Base-by-base conservation (phyloP, 2,888 invertebrate species). In the Gastrophysa polygoni region DNA sequence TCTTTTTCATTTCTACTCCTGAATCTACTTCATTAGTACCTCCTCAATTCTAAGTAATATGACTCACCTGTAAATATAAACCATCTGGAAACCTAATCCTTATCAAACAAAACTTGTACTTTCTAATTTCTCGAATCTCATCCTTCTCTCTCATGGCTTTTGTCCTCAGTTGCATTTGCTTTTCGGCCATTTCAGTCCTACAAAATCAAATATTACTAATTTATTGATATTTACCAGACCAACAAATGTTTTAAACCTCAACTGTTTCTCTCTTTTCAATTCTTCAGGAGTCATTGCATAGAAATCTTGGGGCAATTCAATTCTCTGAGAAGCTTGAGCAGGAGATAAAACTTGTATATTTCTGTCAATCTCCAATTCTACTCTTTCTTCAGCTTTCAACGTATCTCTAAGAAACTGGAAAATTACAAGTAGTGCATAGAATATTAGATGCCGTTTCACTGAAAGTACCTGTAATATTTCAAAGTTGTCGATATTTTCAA, bases 131-230 rank as follows among this genome's bases (percentile, higher is more conserved):
- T 54, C 91, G 83, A 63, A 89, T 81, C 75, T 94, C 94, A 65
- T 97, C 95, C 67, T 92, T 91, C 76, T 97, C 96, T 18, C 96
- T 83, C 96, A 98, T 98, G 1, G 95, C 96, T 80, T 95, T 96
- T 0, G 98, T 98, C 73, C 95, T 85, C 6, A 98, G 83, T 83
- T 93, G 90, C 77, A 93, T 89, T 75, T 90, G 88, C 74, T 86
- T 90, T 77, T 96, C 96, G 34, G 91, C 85, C 1, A 88, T 88
- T 79, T 95, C 93, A 14, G 86, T 77, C 71, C 93, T 91, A 77
- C 14, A 62, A 61, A 56, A 49, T 21, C 32, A 59, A 52, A 44
- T 43, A 34, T 3, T 2, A 29, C 11, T 38, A 21, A 20, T 7
- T 18, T 54, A n/a, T n/a, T n/a, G n/a, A n/a, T n/a, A n/a, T n/a